Conservation (phyloP, 2,797 vertebrate species). For the Morus bassanus region DNA sequence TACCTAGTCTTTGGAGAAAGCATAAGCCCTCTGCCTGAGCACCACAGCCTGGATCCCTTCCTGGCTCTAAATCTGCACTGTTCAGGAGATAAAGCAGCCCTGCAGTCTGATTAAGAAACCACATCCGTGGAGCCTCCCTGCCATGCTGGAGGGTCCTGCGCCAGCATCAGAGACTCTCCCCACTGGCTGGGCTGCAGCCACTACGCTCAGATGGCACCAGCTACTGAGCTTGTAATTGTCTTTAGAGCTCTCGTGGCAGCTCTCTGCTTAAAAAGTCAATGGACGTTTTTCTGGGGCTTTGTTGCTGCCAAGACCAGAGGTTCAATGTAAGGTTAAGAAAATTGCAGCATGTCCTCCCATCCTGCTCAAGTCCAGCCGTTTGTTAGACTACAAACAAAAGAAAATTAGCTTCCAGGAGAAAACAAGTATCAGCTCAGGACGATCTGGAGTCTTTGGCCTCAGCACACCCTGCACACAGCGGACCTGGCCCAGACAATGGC, state of each 20-base stretch:
- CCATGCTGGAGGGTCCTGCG: not conserved
- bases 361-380: not conserved
- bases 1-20: not conserved
- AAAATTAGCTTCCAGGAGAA: not conserved
- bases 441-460: not conserved
- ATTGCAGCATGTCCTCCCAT: not conserved
- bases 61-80: not conserved
- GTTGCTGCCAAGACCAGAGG: conserved; percentile 37
- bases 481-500: not conserved
- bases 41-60: not conserved
- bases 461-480: not conserved
- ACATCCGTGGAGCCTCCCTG: not conserved
- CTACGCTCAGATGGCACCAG: not conserved
- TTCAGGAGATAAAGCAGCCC: not conserved
- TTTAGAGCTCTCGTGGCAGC: not conserved
- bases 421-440: not conserved
- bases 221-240: not conserved
- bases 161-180: not conserved
- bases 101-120: not conserved
- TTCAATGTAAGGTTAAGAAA: conserved; percentile 50
- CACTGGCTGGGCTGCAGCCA: not conserved
- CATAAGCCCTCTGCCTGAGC: not conserved
- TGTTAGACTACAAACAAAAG: not conserved
- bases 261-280: not conserved
- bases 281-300: not conserved